Base-by-base conservation (phyloP, 2,888 invertebrate genomes). In the Pedicia rivosa region DNA sequence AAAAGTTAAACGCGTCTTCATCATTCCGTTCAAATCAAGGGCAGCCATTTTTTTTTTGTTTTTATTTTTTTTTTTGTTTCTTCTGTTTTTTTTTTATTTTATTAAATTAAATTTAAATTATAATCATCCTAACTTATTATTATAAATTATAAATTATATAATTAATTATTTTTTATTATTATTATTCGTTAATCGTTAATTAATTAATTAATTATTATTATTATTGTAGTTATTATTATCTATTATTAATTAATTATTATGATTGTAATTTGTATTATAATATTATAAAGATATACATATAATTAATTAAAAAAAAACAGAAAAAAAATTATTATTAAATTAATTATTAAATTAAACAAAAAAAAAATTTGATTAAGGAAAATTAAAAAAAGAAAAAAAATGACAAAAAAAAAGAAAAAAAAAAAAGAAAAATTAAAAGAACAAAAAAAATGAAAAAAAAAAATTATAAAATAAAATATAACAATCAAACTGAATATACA, bases 311-410 rank as follows among this genome's bases (percentile, higher is more conserved):
- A n/a, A n/a, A n/a, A n/a, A n/a, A n/a, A n/a, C n/a, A n/a, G n/a
- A n/a, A n/a, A n/a, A n/a, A n/a, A 30, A 30, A 30, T 30, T 30
- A 30, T 17, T 30, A 17, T 30, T 17, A 30, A 17, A 17, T 30
- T 30, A 17, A 30, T 30, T 30, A 30, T 17, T 30, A 30, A 17
- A 30, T 30, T 17, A 30, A 30, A 29, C 29, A 29, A 30, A 17
- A 9, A 30, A 30, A 30, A 30, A 30, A 30, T 17, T 15, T 13
- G 14, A 12, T n/a, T n/a, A n/a, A 17, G 17, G 17, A 30, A 17
- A 17, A 17, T 17, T 17, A 17, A 17, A 30, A 17, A 30, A 30
- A 16, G 17, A 30, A 17, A 16, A 30, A 30, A 30, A 24, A 24
- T 10, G 17, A 30, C 15, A 30, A 17, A 17, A 17, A 30, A n/a